Evolutionary conservation across 2,113 vertebrate species (phyloP).

Genomic region (Eubucco bourcierii): DNA sequence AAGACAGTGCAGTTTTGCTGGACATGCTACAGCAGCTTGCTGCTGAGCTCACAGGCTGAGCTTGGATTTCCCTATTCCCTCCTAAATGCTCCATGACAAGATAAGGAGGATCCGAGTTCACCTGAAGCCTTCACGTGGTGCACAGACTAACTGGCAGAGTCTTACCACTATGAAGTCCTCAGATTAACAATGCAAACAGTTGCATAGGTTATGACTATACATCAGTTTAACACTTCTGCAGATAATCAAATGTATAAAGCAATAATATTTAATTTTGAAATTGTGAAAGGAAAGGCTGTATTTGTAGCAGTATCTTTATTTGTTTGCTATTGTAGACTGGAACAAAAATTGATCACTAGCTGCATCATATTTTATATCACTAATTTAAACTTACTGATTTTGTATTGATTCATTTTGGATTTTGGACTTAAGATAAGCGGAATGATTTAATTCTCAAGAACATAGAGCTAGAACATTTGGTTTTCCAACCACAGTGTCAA

Average conservation of each 20-base stretch:
- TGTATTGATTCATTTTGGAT: neutral
- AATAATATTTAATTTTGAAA: neutral
- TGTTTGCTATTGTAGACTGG: neutral
- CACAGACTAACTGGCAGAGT: neutral
- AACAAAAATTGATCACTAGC: neutral
- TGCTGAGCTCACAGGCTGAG: neutral
- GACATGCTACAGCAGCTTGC: neutral
- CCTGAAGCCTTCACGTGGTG: neutral
- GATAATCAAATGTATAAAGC: neutral
- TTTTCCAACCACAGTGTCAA: neutral
- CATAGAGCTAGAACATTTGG: neutral
- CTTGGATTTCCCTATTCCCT: neutral
- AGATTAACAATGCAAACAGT: neutral
- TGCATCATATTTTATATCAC: neutral
- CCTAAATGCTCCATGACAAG: neutral
- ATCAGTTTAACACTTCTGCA: neutral
- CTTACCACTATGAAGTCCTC: neutral
- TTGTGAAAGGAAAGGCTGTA: neutral
- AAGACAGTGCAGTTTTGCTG: neutral
- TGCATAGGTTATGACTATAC: neutral
- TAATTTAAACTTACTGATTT: constrained; percentile 1
- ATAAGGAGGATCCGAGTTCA: neutral
- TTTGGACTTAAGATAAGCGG: neutral
- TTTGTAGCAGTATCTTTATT: neutral
- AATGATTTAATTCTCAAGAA: neutral